Conservation (phyloP, 2,888 invertebrate species). For the Eristalis arbustorum region DNA sequence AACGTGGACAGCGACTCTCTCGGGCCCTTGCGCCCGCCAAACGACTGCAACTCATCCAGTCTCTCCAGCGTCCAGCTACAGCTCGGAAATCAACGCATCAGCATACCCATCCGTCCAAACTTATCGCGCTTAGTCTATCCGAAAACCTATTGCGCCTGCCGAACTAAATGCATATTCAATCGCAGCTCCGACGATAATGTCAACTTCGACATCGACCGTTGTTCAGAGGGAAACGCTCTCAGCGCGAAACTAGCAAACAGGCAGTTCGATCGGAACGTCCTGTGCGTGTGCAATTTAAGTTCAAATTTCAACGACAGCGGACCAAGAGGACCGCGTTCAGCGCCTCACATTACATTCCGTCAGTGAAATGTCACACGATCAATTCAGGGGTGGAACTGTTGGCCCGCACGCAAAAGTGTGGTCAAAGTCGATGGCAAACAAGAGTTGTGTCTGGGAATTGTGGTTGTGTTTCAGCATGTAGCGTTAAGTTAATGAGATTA, state of each 20-base stretch:
- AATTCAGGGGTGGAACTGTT: not conserved
- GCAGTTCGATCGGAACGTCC: constrained; percentile 67
- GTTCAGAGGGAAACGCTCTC: constrained; percentile 20
- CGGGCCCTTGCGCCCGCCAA: constrained; percentile 29
- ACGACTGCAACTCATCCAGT: constrained; percentile 49
- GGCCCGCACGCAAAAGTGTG: not conserved
- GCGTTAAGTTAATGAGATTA: constrained; percentile 1
- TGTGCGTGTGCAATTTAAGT: constrained; percentile 77
- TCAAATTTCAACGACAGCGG: constrained; percentile 71
- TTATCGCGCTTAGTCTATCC: constrained; percentile 61
- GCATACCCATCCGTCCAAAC: constrained; percentile 57
- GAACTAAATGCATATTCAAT: constrained; percentile 76
- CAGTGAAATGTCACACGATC: constrained; percentile 71
- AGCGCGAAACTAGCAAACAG: constrained; percentile 9
- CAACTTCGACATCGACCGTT: constrained; percentile 63
- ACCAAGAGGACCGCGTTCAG: constrained; percentile 77
- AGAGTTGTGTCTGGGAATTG: constrained; percentile 59
- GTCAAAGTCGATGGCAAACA: not conserved
- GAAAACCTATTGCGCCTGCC: constrained; percentile 74
- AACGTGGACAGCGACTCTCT: constrained; percentile 74
- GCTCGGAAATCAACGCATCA: constrained; percentile 38
- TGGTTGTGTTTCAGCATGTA: constrained; percentile 61
- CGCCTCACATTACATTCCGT: constrained; percentile 78
- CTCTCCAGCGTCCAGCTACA: constrained; percentile 54
- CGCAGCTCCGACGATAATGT: constrained; percentile 77